Conservation (phyloP, 2,113 vertebrate genomes). For the Steatornis caripensis region DNA sequence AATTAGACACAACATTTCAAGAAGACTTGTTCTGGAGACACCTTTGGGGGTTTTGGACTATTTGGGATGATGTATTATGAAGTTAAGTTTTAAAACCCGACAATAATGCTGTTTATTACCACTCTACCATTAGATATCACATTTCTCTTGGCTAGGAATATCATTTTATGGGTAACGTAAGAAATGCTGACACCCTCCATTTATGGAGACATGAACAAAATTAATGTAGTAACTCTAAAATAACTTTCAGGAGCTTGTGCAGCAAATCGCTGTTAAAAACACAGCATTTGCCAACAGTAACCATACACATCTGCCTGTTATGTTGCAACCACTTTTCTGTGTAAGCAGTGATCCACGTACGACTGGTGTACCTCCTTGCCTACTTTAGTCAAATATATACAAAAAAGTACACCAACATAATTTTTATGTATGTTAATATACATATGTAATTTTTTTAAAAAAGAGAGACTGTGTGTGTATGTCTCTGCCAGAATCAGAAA, state of each 20-base stretch:
- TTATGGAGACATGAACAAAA: neutral
- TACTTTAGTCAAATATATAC: neutral
- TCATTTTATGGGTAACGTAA: neutral
- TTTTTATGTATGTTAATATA: too few species aligned
- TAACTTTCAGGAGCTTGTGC: neutral
- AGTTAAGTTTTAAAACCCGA: neutral
- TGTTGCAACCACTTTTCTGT: neutral
- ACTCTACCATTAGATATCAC: neutral
- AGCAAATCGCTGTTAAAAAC: neutral
- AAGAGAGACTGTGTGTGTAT: neutral
- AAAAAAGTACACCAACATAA: neutral
- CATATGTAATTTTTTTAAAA: too few species aligned
- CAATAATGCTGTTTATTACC: neutral
- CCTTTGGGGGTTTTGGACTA: neutral
- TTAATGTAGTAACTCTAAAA: neutral
- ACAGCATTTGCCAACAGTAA: neutral
- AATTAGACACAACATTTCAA: neutral
- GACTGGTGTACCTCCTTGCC: neutral
- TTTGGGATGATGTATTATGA: neutral
- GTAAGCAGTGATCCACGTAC: neutral
- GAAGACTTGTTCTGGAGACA: neutral
- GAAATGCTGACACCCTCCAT: neutral
- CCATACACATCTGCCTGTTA: neutral
- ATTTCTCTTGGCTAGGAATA: neutral
- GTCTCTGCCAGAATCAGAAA: neutral